Base-by-base conservation (phyloP, 2,888 invertebrate species). In the Spilosoma lubricipeda region DNA sequence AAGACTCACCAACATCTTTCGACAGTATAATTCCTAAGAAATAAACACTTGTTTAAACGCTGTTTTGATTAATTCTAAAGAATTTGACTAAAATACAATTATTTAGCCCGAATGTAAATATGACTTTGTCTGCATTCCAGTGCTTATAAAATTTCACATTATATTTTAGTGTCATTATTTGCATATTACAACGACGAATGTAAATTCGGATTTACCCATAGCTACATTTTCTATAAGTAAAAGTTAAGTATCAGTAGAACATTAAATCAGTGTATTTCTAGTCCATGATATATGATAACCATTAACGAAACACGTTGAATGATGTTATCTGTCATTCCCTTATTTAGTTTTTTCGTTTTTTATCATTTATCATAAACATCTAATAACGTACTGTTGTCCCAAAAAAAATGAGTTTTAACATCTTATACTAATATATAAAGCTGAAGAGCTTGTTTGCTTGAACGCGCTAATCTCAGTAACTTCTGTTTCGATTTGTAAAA, bases 101-200 rank as follows among this genome's bases (percentile, higher is more conserved):
- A 76, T 48, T 68, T 59, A 59, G 59, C 71, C 45, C 69, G 56
- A 67, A 79, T 79, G 9, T 75, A 70, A 75, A 64, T 39, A 63
- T 33, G 33, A 30, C 66, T 52, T 33, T 30, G 27, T 68, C 59
- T 77, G 76, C 77, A 84, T 81, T 82, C 76, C 71, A 39, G 67
- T 45, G 48, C 59, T 63, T 75, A 73, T 23, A 59, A 33, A 77
- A 76, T 76, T 73, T 79, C 72, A 67, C 71, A 63, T 72, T 64
- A 76, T 75, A 56, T n/a, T 56, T 70, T 73, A 78, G 33, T 77
- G 67, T 75, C 45, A 30, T 73, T 70, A 69, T 75, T 83, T 77
- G 77, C 85, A 84, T 84, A 77, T 77, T 80, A 81, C 75, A 80
- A 77, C 75, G 36, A 45, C 69, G 63, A 78, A 73, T 66, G 48